Evolutionary conservation across 30 jellyfish, hydroid and myxozoan species (phyloP).

Genomic region (Hydractinia echinata): DNA sequence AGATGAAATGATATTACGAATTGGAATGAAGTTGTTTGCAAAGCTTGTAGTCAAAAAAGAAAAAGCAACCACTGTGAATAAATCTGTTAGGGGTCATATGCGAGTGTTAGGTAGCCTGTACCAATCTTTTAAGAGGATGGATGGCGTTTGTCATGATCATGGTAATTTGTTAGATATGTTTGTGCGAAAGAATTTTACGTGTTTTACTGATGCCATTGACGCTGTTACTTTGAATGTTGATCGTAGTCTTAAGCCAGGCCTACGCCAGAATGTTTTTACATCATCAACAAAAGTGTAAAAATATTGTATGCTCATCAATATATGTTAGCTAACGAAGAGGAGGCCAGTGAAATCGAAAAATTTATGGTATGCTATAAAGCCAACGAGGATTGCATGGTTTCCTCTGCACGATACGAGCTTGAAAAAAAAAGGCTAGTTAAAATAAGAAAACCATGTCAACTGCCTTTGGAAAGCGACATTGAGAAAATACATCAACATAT

Average conservation of each 20-base stretch:
- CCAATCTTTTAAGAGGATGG: conserved; percentile 12
- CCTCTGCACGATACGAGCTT: conserved; percentile 6
- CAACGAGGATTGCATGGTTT: conserved; percentile 3
- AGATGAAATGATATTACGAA: not conserved
- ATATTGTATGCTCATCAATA: not conserved
- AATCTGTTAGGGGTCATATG: conserved; percentile 11
- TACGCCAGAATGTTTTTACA: not conserved
- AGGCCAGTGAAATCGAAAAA: not conserved
- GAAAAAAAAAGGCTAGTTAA: conserved; percentile 1
- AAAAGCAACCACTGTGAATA: not conserved
- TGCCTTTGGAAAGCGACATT: conserved; percentile 16
- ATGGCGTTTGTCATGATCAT: conserved; percentile 1
- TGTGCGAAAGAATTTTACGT: not conserved
- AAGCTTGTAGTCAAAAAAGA: not conserved
- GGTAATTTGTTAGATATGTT: not conserved
- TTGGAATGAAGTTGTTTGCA: not conserved
- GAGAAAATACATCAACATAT: conserved; percentile 11
- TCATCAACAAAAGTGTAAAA: not conserved
- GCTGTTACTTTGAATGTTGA: conserved; percentile 3
- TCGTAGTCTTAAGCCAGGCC: conserved; percentile 1
- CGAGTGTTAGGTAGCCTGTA: conserved; percentile 1
- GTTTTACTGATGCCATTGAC: conserved; percentile 7
- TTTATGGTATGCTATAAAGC: not conserved
- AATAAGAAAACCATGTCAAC: conserved; percentile 5
- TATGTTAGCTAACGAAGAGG: not conserved